These are phyloP conservation scores for Eupithecia vulgata DNA, from an alignment of 2,888 invertebrate species.

Conservation along the genomic window DNA sequence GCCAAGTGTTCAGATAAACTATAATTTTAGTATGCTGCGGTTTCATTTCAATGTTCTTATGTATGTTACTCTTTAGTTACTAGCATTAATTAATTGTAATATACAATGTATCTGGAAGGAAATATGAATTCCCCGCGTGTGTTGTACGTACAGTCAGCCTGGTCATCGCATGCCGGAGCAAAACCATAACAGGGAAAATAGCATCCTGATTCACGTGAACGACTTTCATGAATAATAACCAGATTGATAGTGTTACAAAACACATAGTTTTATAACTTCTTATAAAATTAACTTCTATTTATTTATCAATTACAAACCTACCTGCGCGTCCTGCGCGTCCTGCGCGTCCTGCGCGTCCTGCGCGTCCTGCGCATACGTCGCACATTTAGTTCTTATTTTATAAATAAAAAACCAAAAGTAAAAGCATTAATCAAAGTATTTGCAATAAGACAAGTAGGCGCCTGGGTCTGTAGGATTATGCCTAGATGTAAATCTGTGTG, in stretches of 20 bases:
- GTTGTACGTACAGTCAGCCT: neutral
- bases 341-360: no score
- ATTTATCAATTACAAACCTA: no score
- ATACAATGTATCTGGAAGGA: no score
- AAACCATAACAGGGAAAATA: neutral
- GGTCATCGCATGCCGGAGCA: neutral
- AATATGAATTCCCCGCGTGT: neutral
- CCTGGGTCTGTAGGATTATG: neutral
- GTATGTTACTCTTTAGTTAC: no score
- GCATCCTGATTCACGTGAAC: neutral
- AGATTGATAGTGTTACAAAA: neutral
- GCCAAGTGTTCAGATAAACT: no score
- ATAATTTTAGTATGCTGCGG: neutral
- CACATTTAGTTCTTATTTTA: neutral
- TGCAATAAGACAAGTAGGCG: no score
- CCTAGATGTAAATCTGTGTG: neutral
- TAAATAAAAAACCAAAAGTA: neutral
- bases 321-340: no score
- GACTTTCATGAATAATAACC: neutral
- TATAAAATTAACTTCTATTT: neutral
- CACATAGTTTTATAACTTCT: neutral
- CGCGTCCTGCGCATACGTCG: neutral
- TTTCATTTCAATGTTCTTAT: neutral
- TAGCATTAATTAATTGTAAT: no score
- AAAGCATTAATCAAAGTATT: neutral